Evolutionary conservation across 2,888 invertebrate genomes (phyloP).

Genomic region (Tromatobia lineatoria): DNA sequence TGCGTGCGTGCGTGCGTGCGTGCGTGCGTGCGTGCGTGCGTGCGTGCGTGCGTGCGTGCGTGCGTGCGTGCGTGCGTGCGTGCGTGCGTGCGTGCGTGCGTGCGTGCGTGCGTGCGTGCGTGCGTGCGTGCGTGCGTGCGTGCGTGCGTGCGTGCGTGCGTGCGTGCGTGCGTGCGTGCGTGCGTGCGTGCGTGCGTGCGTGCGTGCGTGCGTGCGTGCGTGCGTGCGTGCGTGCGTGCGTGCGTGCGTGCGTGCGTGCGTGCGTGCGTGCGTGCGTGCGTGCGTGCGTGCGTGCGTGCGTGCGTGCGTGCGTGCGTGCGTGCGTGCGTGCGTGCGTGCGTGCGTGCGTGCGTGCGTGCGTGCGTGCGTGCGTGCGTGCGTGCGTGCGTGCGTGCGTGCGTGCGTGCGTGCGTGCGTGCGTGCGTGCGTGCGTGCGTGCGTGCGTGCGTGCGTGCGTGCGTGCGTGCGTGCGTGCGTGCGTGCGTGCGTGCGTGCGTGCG

Average conservation of each 20-base stretch:
- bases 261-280: neutral
- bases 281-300: neutral
- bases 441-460: neutral
- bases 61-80: neutral
- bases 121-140: neutral
- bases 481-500: neutral
- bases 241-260: neutral
- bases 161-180: neutral
- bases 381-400: neutral
- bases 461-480: neutral
- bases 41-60: neutral
- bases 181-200: neutral
- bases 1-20: neutral
- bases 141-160: neutral
- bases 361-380: neutral
- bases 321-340: neutral
- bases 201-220: neutral
- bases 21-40: neutral
- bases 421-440: neutral
- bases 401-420: neutral
- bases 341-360: neutral
- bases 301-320: neutral
- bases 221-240: neutral
- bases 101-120: neutral
- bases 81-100: neutral